These are phyloP conservation scores for Calliphora vomitoria DNA, from an alignment of 2,888 invertebrate species.

Conservation along the genomic window DNA sequence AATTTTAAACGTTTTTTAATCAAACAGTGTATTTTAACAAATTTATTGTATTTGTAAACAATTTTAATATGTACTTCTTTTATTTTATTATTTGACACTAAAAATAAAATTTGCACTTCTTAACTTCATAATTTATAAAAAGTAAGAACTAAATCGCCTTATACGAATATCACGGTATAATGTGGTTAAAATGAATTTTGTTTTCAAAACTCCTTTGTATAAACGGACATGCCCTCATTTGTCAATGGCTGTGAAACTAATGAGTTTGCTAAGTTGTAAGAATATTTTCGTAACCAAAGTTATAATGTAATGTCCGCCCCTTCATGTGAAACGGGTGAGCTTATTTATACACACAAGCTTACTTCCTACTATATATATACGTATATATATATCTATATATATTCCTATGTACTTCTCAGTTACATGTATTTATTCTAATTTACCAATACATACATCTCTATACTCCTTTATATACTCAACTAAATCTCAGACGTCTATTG, in stretches of 20 bases:
- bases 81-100: no score
- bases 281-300: conserved; percentile 29
- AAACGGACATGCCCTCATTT: conserved; percentile 21
- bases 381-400: background rate
- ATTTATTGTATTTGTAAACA: no score
- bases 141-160: no score
- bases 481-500: conserved; percentile 61
- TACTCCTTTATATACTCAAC: conserved; percentile 46
- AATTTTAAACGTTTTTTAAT: no score
- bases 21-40: no score
- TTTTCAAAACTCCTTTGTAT: background rate
- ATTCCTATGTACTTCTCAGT: background rate
- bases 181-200: no score
- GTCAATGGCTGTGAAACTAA: conserved; percentile 39
- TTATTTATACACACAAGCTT: background rate
- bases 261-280: conserved; percentile 30
- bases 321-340: conserved; percentile 17
- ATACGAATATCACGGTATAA: no score
- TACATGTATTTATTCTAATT: background rate
- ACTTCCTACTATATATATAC: background rate
- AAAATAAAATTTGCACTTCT: no score
- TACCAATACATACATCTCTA: background rate
- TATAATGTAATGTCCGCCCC: conserved; percentile 65
- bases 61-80: no score
- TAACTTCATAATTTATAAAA: background rate